Conservation (phyloP, 2,113 vertebrate genomes). For the Phodopus roborovskii region DNA sequence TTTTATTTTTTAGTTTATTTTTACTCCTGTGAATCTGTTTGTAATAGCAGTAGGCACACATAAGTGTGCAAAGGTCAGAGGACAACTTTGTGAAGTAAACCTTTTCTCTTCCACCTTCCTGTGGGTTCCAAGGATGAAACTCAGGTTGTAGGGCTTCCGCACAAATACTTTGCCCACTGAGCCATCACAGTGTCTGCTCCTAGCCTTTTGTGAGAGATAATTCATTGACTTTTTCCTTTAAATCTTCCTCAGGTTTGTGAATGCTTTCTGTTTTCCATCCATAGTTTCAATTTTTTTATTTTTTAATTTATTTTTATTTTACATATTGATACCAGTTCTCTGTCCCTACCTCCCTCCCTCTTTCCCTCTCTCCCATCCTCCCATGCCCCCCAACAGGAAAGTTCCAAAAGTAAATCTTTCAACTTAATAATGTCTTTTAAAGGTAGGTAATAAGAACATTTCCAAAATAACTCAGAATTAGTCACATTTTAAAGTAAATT, state of each 20-base stretch:
- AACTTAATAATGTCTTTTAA: constrained; percentile 1
- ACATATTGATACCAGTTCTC: too few relatives aligned
- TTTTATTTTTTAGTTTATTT: neutral
- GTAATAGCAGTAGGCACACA: neutral
- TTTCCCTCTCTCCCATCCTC: too few relatives aligned
- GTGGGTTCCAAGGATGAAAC: neutral
- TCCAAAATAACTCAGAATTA: neutral
- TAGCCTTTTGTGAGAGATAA: neutral
- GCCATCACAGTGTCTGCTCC: neutral
- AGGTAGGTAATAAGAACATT: neutral
- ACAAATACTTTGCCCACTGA: neutral
- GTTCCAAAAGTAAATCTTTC: too few relatives aligned
- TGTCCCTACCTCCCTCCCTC: too few relatives aligned
- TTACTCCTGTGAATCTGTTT: neutral
- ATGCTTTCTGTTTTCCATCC: neutral
- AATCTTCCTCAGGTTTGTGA: neutral
- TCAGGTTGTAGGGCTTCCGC: too few relatives aligned
- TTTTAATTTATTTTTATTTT: too few relatives aligned
- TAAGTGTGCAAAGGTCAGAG: neutral
- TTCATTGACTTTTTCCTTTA: neutral
- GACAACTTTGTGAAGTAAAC: neutral
- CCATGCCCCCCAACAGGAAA: too few relatives aligned
- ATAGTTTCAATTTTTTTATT: neutral
- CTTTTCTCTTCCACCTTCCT: too few relatives aligned
- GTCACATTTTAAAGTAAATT: neutral